A percentile compares a stretch with the other conserved stretches of the same genome.
Conservation (phyloP, 2,888 invertebrate species). For the Drosophila greeni region DNA sequence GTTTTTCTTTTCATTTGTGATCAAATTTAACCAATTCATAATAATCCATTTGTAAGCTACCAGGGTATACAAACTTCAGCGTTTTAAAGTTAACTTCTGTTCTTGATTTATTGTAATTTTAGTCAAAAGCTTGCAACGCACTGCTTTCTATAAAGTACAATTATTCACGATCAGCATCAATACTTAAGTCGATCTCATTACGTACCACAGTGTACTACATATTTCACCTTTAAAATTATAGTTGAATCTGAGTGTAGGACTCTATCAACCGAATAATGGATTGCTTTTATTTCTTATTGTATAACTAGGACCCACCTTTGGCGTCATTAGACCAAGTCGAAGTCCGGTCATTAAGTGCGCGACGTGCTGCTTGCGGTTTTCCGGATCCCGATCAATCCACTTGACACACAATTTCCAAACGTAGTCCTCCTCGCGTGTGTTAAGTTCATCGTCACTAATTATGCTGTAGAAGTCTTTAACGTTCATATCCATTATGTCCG, state of each 20-base stretch:
- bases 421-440: constrained; percentile 91
- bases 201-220: neutral
- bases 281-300: neutral
- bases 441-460: constrained; percentile 90
- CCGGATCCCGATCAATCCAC: constrained; percentile 91
- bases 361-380: constrained; percentile 85
- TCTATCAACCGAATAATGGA: neutral
- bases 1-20: too few species aligned
- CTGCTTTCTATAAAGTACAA: too few species aligned
- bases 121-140: too few species aligned
- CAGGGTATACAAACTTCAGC: too few species aligned
- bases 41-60: too few species aligned
- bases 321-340: constrained; percentile 89
- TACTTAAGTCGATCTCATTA: too few species aligned
- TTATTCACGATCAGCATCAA: too few species aligned
- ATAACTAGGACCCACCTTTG: constrained; percentile 81
- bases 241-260: neutral
- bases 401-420: constrained; percentile 92
- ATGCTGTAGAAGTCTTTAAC: constrained; percentile 87
- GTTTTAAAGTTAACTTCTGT: too few species aligned
- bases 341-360: constrained; percentile 89
- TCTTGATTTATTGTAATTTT: too few species aligned
- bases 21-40: too few species aligned
- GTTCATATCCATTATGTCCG: constrained; percentile 86
- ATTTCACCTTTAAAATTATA: neutral